These are phyloP conservation scores for Emydoidea blandingii DNA, from an alignment of 2,797 vertebrate genomes.

Conservation along the genomic window DNA sequence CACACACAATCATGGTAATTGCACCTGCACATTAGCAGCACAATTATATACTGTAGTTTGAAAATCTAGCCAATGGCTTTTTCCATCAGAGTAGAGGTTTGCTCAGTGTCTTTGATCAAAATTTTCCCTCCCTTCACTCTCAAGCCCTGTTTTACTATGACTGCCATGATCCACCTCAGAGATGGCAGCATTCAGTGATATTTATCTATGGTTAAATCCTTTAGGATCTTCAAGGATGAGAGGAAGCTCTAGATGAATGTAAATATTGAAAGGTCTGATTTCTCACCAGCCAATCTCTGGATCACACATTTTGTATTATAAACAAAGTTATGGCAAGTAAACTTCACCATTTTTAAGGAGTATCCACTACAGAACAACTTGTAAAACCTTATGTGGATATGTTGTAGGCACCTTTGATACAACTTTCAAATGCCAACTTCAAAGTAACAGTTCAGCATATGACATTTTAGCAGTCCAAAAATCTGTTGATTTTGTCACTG, in stretches of 20 bases:
- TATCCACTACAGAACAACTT: background rate
- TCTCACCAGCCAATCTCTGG: background rate
- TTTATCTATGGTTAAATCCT: background rate
- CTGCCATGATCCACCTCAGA: fast-evolving
- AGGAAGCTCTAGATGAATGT: background rate
- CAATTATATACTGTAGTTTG: background rate
- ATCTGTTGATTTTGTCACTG: background rate
- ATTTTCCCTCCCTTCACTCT: background rate
- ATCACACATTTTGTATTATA: background rate
- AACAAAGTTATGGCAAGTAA: background rate
- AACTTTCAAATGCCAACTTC: background rate
- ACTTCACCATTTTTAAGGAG: background rate
- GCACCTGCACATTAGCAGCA: background rate
- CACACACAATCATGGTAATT: background rate
- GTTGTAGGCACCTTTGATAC: background rate
- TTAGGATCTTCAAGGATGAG: background rate
- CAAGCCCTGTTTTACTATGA: background rate
- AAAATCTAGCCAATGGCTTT: background rate
- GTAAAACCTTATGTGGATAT: background rate
- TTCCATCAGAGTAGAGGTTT: background rate
- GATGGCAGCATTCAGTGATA: background rate
- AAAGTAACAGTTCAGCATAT: background rate
- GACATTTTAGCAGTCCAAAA: background rate
- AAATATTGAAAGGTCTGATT: background rate
- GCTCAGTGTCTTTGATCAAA: background rate